Conservation (phyloP, 2,113 vertebrate genomes). For the Corythornis vintsioides region DNA sequence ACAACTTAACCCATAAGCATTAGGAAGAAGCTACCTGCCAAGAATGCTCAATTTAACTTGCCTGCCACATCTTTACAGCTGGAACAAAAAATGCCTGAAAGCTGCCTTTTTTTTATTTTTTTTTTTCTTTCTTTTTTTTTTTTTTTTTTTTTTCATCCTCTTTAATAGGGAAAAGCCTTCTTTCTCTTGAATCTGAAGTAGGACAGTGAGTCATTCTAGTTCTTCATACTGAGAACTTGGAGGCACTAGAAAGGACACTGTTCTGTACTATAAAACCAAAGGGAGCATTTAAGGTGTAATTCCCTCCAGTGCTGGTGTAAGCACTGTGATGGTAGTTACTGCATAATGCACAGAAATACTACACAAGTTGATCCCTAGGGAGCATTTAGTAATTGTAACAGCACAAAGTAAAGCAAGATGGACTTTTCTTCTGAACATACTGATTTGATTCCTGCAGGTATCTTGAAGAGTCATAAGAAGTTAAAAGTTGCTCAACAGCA, state of each 20-base stretch:
- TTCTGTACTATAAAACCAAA: slow-evolving; percentile 29
- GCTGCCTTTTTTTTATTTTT: neutral
- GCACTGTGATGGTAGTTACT: neutral
- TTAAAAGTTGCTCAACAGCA: neutral
- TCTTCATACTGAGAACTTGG: neutral
- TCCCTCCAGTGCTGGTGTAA: neutral
- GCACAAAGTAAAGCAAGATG: neutral
- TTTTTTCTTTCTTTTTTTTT: too few relatives aligned
- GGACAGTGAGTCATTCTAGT: slow-evolving; percentile 16
- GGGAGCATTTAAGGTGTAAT: neutral
- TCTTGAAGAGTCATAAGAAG: neutral
- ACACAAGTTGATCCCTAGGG: neutral
- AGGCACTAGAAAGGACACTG: neutral
- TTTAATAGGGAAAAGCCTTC: neutral
- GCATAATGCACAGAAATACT: neutral
- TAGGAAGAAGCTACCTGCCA: slow-evolving; percentile 21
- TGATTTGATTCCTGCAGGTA: neutral
- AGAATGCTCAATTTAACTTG: slow-evolving; percentile 17
- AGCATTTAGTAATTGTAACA: slow-evolving; percentile 32
- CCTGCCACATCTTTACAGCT: neutral
- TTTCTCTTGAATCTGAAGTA: slow-evolving; percentile 16
- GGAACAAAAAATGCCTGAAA: neutral
- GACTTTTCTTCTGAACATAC: neutral
- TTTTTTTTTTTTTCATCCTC: accelerated
- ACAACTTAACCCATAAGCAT: slow-evolving; percentile 40